A percentile compares a stretch with the other conserved stretches of the same genome.
Conservation (phyloP, 2,888 invertebrate genomes). For the Ectemnius continuus region DNA sequence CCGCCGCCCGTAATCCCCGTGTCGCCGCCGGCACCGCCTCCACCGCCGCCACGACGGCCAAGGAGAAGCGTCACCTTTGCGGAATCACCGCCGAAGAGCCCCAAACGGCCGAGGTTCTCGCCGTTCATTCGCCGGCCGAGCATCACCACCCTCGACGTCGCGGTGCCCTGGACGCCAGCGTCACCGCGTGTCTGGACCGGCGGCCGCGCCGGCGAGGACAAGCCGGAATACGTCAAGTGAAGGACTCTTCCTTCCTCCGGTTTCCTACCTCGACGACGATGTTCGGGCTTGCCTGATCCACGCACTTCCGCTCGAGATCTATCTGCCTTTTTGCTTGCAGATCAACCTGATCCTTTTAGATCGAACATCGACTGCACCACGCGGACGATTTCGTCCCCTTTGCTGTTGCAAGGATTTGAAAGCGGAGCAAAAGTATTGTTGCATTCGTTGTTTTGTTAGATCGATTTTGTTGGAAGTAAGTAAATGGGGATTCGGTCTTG, state of each 20-base stretch:
- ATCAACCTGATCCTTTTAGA: too few species aligned
- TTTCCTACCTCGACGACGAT: too few species aligned
- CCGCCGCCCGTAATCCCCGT: slow-evolving; percentile 66
- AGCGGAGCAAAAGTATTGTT: too few species aligned
- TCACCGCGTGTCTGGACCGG: slow-evolving; percentile 73
- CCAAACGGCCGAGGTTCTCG: slow-evolving; percentile 60
- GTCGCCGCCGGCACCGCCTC: slow-evolving; percentile 66
- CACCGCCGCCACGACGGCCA: slow-evolving; percentile 70
- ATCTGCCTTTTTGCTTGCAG: too few species aligned
- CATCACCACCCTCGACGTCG: slow-evolving; percentile 69
- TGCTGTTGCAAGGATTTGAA: too few species aligned
- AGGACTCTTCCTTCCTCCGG: not conserved
- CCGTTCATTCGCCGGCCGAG: slow-evolving; percentile 59
- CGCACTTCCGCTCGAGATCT: too few species aligned
- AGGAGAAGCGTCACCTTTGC: slow-evolving; percentile 76
- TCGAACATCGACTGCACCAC: too few species aligned
- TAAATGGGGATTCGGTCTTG: too few species aligned
- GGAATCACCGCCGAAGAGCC: slow-evolving; percentile 72
- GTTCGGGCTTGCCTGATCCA: too few species aligned
- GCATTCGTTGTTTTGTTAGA: too few species aligned
- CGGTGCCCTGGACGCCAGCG: slow-evolving; percentile 75
- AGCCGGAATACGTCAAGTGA: slow-evolving; percentile 75
- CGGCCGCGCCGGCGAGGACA: slow-evolving; percentile 57
- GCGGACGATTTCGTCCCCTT: too few species aligned
- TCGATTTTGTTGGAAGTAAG: too few species aligned